phyloP scores from a whole-genome alignment of 2,888 invertebrate genomes.

The Zhengitettix transpicula region DNA sequence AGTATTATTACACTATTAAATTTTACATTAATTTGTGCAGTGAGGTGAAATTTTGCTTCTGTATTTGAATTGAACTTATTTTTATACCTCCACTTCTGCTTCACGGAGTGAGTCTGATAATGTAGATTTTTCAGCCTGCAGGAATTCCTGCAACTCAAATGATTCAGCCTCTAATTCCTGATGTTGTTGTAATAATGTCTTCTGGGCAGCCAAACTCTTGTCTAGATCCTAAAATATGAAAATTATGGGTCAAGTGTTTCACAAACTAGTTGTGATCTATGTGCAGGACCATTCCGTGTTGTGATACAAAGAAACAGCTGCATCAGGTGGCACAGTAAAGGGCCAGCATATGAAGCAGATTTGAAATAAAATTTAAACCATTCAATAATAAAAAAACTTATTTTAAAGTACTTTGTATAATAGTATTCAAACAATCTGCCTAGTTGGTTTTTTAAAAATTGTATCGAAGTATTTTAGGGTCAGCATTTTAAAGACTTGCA shows the following conservation, averaged over 20 bases:
- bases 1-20: no score
- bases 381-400: no score
- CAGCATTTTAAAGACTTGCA: no score
- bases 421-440: no score
- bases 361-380: no score
- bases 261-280: neutral
- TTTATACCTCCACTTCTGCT: constrained; percentile 44
- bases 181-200: constrained; percentile 52
- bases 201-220: constrained; percentile 47
- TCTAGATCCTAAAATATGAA: constrained; percentile 40
- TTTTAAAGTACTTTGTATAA: no score
- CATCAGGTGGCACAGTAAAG: neutral
- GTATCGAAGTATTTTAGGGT: no score
- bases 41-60: no score
- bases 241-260: neutral
- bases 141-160: constrained; percentile 70
- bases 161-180: constrained; percentile 65
- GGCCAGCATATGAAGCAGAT: no score
- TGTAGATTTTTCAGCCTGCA: constrained; percentile 69
- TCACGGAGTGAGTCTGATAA: constrained; percentile 65
- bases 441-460: no score
- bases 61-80: no score
- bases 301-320: neutral
- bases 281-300: neutral
- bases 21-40: no score